phyloP scores from a whole-genome alignment of 2,888 invertebrate genomes.

The Eristalinus sepulchralis region DNA sequence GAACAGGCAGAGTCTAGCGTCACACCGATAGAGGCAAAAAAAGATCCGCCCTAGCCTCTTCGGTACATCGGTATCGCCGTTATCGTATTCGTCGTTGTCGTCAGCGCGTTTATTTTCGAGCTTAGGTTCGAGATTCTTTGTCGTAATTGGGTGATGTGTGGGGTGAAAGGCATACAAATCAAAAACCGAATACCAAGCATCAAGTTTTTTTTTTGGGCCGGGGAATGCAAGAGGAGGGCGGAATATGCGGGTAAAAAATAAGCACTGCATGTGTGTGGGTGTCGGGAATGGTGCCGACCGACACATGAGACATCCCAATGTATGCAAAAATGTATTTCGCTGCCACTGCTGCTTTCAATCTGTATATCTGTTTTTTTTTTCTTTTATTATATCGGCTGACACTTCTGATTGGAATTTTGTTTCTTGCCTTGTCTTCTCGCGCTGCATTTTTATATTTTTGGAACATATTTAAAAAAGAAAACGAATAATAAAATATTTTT shows the following conservation, averaged over 20 bases:
- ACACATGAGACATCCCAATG: constrained; percentile 29
- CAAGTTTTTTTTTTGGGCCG: neutral
- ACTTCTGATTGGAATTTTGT: constrained; percentile 29
- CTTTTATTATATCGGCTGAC: neutral
- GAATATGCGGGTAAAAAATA: neutral
- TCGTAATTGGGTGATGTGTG: neutral
- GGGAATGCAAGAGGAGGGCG: neutral
- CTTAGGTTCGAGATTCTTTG: neutral
- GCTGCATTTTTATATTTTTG: neutral
- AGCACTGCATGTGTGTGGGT: constrained; percentile 48
- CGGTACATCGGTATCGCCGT: constrained; percentile 11
- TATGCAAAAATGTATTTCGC: constrained; percentile 40
- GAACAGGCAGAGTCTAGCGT: constrained; percentile 17
- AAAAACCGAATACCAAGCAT: neutral
- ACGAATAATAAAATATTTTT: no score
- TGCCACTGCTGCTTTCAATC: constrained; percentile 12
- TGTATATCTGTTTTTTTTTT: neutral
- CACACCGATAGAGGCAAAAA: constrained; percentile 19
- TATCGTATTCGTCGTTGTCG: neutral
- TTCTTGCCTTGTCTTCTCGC: neutral
- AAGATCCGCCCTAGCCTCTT: constrained; percentile 59
- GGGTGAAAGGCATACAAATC: constrained; percentile 5
- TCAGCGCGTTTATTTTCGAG: neutral
- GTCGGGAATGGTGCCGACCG: constrained; percentile 24
- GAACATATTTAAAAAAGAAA: neutral